Base-by-base conservation (phyloP, 1,140 invertebrate genomes). In the Orchesella cincta region DNA sequence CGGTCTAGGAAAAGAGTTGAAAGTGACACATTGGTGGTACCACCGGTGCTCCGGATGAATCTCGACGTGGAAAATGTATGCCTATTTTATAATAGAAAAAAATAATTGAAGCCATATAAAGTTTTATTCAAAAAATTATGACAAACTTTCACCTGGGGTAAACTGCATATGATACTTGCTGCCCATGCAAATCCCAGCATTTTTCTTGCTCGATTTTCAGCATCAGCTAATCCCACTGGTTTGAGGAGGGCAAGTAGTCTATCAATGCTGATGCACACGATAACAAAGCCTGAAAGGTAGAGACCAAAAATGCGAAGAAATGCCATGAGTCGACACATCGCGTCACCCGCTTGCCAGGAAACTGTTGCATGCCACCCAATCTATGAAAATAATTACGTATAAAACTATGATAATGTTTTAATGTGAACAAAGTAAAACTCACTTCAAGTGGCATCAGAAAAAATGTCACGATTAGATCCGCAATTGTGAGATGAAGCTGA, bases 251-350 rank as follows among this genome's bases (percentile, higher is more conserved):
- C 93, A 84, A 92, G 93, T 87, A 94, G 95, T 86, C 94, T 77
- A 86, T 95, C 93, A 72, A 95, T 86, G 81, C 93, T 93, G 85
- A 95, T 95, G 85, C 93, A 94, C 54, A 95, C 90, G 73, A 96
- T 88, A 73, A 95, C 89, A 84, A 94, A 94, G 82, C 93, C 93
- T 67, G 93, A 95, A 71, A 95, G 87, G 85, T 92, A 95, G 0
- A 95, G 87, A 0, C 94, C 94, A 84, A 95, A 95, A 67, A 90
- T 92, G 71, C 94, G 85, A 81, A 94, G 93, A 85, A 95, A 94
- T 79, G 91, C 90, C 90, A 94, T 93, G 77, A 94, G 88, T 33
- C 93, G 88, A 84, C 94, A 86, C n/a, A 81, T 75, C 0, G 77
- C n/a, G 75, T 86, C 85, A 1, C 84, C 84, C 0, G 84, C 85